phyloP scores from a whole-genome alignment of 2,797 vertebrate genomes.

The Sebastes miniatus region DNA sequence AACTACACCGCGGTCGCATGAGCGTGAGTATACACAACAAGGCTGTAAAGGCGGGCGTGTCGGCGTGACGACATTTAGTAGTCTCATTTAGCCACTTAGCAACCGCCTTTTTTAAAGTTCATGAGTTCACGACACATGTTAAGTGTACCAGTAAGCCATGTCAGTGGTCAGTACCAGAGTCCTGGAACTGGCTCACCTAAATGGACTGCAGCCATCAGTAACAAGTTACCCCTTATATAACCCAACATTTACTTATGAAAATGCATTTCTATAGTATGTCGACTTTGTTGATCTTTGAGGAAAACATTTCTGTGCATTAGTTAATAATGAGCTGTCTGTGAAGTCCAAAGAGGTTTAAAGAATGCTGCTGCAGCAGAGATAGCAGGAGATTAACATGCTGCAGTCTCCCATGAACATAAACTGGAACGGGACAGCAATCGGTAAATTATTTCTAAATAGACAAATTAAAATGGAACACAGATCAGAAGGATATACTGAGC shows the following conservation, averaged over 20 bases:
- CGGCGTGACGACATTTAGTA: too few relatives aligned
- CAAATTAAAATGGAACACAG: conserved; percentile 38
- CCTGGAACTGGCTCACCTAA: background rate
- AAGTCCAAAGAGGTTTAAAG: background rate
- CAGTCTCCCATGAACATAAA: conserved; percentile 20
- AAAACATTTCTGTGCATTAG: background rate
- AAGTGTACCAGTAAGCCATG: background rate
- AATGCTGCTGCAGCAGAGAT: background rate
- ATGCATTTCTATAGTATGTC: background rate
- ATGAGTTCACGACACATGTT: fast-evolving
- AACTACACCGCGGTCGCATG: too few relatives aligned
- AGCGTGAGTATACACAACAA: too few relatives aligned
- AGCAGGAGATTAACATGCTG: background rate
- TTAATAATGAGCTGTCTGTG: background rate
- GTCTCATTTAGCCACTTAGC: too few relatives aligned
- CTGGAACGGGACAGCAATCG: conserved; percentile 12
- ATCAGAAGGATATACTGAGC: conserved; percentile 31
- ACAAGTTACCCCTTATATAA: background rate
- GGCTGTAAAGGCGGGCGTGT: too few relatives aligned
- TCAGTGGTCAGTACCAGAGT: background rate
- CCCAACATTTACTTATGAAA: background rate
- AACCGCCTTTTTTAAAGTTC: too few relatives aligned
- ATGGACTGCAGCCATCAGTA: background rate
- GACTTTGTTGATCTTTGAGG: background rate
- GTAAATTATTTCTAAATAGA: conserved; percentile 27